Evolutionary conservation across 2,888 invertebrate species (phyloP).

Genomic region (Drymonia ruficornis): DNA sequence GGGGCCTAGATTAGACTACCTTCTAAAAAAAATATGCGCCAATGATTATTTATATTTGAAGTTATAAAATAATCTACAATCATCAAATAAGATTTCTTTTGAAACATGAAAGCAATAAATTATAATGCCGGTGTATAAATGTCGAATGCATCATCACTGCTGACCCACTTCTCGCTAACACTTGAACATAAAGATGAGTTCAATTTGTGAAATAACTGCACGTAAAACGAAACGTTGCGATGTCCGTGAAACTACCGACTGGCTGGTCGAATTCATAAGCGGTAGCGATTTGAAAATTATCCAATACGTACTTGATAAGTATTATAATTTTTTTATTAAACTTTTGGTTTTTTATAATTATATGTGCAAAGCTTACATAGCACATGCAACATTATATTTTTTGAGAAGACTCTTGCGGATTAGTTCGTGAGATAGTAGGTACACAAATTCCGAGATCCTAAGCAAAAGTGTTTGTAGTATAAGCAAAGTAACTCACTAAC

Average conservation of each 20-base stretch:
- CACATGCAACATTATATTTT: too few relatives aligned
- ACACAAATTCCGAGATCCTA: too few relatives aligned
- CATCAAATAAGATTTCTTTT: constrained; percentile 9
- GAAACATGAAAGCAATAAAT: constrained; percentile 10
- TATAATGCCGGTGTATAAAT: constrained; percentile 5
- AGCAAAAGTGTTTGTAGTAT: too few relatives aligned
- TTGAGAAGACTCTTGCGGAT: too few relatives aligned
- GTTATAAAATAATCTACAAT: constrained; percentile 5
- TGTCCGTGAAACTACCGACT: background rate
- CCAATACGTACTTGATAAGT: too few relatives aligned
- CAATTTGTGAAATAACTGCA: background rate
- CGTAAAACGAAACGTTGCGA: background rate
- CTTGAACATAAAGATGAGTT: constrained; percentile 1
- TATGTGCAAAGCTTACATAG: too few relatives aligned
- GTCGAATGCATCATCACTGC: constrained; percentile 6
- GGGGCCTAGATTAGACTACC: too few relatives aligned
- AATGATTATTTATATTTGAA: background rate
- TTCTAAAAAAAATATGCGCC: background rate
- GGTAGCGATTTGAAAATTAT: background rate
- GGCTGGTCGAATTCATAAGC: background rate
- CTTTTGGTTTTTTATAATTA: too few relatives aligned
- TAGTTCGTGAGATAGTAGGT: too few relatives aligned
- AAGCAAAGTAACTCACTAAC: too few relatives aligned
- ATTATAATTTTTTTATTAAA: too few relatives aligned
- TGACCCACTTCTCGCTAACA: background rate